Percentiles rank a stretch among this genome's conserved stretches.
These are phyloP conservation scores for Pocota personata DNA, from an alignment of 2,888 invertebrate species.

Conservation along the genomic window DNA sequence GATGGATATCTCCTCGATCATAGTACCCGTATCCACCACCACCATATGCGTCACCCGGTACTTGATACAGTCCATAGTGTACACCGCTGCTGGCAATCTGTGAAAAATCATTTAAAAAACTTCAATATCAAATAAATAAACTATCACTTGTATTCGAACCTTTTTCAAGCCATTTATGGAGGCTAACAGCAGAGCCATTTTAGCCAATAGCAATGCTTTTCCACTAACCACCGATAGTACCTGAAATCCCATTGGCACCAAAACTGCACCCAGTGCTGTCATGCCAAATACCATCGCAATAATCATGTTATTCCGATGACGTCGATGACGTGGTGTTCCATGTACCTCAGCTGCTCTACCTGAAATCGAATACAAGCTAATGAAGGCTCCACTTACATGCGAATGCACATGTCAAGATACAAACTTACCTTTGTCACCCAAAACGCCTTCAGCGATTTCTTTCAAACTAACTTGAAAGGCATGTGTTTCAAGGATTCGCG, in stretches of 20 bases:
- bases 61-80: conserved; percentile 90
- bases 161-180: conserved; percentile 92
- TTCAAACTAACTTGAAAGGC: conserved; percentile 87
- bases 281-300: conserved; percentile 91
- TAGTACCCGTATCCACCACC: conserved; percentile 77
- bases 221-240: conserved; percentile 92
- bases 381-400: neutral
- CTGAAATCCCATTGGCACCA: conserved; percentile 93
- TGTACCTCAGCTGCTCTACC: conserved; percentile 18
- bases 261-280: conserved; percentile 89
- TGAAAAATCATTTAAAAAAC: conserved; percentile 82
- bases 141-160: conserved; percentile 80
- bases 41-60: conserved; percentile 82
- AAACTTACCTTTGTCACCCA: conserved; percentile 51
- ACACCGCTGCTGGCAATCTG: conserved; percentile 89
- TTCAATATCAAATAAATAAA: conserved; percentile 44
- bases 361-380: conserved; percentile 8
- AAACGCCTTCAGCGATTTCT: conserved; percentile 76
- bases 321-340: conserved; percentile 83
- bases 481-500: conserved; percentile 85
- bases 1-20: conserved; percentile 80
- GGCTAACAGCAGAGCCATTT: conserved; percentile 91
- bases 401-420: neutral
- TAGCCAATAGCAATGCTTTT: conserved; percentile 90
- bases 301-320: conserved; percentile 87